These are phyloP conservation scores for Drosophila merina DNA, from an alignment of 2,888 invertebrate genomes.

Conservation along the genomic window DNA sequence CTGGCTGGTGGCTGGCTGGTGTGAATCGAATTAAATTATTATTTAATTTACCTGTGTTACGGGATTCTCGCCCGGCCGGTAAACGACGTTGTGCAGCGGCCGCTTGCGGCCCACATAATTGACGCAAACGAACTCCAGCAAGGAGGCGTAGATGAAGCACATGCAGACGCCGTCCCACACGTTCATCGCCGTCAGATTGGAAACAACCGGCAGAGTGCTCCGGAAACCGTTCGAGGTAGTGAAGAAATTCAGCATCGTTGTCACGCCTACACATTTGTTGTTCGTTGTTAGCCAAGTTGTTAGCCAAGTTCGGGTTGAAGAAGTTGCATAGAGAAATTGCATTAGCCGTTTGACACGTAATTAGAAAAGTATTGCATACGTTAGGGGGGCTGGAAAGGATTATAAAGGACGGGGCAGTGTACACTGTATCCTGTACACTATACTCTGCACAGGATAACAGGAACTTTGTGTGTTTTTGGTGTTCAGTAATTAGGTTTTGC, in stretches of 20 bases:
- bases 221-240: constrained; percentile 97
- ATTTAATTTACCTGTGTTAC: constrained; percentile 91
- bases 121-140: constrained; percentile 97
- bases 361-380: constrained; percentile 41
- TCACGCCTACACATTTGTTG: constrained; percentile 89
- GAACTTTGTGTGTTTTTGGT: constrained; percentile 13
- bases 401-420: not conserved
- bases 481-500: constrained; percentile 39
- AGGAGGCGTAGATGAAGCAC: constrained; percentile 98
- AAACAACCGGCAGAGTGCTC: constrained; percentile 96
- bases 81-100: constrained; percentile 94
- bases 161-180: constrained; percentile 98
- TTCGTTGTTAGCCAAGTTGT: constrained; percentile 9
- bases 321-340: constrained; percentile 36
- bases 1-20: constrained; percentile 12
- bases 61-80: constrained; percentile 95
- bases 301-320: constrained; percentile 4
- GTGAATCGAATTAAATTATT: constrained; percentile 37
- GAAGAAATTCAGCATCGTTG: constrained; percentile 99
- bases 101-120: constrained; percentile 97
- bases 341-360: constrained; percentile 55
- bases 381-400: constrained; percentile 11
- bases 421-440: not conserved
- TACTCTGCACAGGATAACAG: not conserved
- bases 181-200: constrained; percentile 97